Evolutionary conservation across 1,140 invertebrate genomes (phyloP).

Genomic region (Doryteuthis pealeii): DNA sequence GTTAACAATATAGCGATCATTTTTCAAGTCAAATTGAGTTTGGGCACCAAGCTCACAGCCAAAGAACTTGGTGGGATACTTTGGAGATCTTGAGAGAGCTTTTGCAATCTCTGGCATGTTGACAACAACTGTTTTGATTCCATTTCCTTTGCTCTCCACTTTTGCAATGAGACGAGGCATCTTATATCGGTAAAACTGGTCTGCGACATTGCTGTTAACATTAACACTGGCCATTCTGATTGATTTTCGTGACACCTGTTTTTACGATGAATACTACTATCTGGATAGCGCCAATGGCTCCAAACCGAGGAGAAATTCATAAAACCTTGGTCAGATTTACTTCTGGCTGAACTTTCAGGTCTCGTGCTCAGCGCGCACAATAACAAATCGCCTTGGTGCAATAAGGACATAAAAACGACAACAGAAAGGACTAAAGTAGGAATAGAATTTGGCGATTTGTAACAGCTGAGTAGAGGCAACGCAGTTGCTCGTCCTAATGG

Average conservation of each 20-base stretch:
- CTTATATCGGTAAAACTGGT: conserved; percentile 99
- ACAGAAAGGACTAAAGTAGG: background rate
- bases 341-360: background rate
- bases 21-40: background rate
- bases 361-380: conserved; percentile 11
- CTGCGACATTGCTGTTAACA: conserved; percentile 93
- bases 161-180: conserved; percentile 98
- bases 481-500: background rate
- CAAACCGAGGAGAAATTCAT: conserved; percentile 56
- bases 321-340: conserved; percentile 37
- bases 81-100: background rate
- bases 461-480: conserved; percentile 9
- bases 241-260: conserved; percentile 37
- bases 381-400: conserved; percentile 33
- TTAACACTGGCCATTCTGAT: conserved; percentile 53
- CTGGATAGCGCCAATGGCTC: conserved; percentile 40
- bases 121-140: background rate
- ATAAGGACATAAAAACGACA: conserved; percentile 53
- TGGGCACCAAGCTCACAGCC: background rate
- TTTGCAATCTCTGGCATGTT: conserved; percentile 2
- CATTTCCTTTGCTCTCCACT: conserved; percentile 40
- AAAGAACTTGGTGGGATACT: background rate
- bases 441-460: conserved; percentile 24
- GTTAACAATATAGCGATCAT: background rate
- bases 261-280: conserved; percentile 48